Evolutionary conservation across 2,113 vertebrate species (phyloP).

Genomic region (Chionodraco myersi): DNA sequence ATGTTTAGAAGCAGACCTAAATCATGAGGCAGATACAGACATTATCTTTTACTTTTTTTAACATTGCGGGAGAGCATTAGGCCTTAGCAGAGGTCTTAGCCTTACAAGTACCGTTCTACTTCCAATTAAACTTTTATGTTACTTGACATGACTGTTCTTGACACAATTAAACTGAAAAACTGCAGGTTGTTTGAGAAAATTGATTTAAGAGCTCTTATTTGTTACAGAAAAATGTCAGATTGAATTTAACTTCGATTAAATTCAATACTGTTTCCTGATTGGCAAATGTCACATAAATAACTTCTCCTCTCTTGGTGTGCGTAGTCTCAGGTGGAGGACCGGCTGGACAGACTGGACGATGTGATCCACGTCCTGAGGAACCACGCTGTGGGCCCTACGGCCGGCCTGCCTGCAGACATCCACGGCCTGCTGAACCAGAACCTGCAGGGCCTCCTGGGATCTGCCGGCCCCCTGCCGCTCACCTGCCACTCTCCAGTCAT

Average conservation of each 20-base stretch:
- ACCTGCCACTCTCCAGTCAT: slow-evolving; percentile 84
- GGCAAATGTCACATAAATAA: background rate
- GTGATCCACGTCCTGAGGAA: slow-evolving; percentile 96
- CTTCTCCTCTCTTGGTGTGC: slow-evolving; percentile 15
- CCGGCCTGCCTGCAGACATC: slow-evolving; percentile 88
- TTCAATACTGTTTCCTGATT: background rate
- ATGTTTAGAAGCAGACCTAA: no score
- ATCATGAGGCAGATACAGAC: no score
- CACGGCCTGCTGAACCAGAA: slow-evolving; percentile 76
- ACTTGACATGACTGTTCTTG: background rate
- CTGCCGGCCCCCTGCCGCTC: slow-evolving; percentile 58
- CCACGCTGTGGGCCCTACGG: slow-evolving; percentile 93
- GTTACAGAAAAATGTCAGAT: background rate
- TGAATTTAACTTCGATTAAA: background rate
- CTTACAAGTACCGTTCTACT: no score
- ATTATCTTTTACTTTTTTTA: no score
- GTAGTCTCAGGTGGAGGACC: slow-evolving; percentile 95
- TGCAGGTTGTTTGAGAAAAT: background rate
- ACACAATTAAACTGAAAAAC: background rate
- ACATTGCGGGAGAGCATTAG: no score
- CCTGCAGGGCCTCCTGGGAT: slow-evolving; percentile 58
- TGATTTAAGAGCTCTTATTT: background rate
- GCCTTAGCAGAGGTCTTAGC: no score
- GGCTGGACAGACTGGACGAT: slow-evolving; percentile 95
- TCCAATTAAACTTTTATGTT: no score